Base-by-base conservation (phyloP, 2,888 invertebrate genomes). In the Drosophila neonasuta region DNA sequence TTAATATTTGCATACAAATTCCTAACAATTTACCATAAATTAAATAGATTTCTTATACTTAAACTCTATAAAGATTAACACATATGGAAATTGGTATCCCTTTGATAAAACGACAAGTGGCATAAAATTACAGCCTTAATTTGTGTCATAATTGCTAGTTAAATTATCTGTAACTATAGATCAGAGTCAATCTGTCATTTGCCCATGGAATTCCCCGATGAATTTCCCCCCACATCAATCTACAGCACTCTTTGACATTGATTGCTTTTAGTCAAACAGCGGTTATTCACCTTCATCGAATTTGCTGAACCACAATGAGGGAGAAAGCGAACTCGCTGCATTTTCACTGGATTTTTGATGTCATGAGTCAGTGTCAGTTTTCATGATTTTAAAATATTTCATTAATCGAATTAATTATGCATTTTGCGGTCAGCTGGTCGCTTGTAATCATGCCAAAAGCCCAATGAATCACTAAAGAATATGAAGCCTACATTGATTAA, bases 381-480 rank as follows among this genome's bases (percentile, higher is more conserved):
- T 74, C 68, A 74, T 74, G 75, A 74, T 79, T 77, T 75, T 68
- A 78, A 86, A 80, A 79, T 74, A 71, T 84, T 69, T 78, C 67
- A 84, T 72, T 77, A 79, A 83, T 84, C 77, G 70, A 86, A 86
- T 86, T 86, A 86, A 86, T 79, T 70, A 79, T 81, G 67, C 57
- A 79, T 84, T 84, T 84, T 83, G 70, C 66, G 78, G 79, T 68
- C 69, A 70, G 61, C 34, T 68, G 67, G 30, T 62, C 67, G 57
- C 62, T 34, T 42, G 51, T 55, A 65, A 70, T 70, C 61, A 64
- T 65, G 32, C 32, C 54, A 42, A 54, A 32, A 15, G 48, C 15
- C n/a, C 9, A 30, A 46, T 46, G 36, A 39, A 5, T 39, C 36
- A 13, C 36, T 13, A 39, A 41, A 9, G 39, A 41, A 15, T 41